These are phyloP conservation scores for Pogonus chalceus DNA, from an alignment of 1,140 invertebrate genomes.

Conservation along the genomic window DNA sequence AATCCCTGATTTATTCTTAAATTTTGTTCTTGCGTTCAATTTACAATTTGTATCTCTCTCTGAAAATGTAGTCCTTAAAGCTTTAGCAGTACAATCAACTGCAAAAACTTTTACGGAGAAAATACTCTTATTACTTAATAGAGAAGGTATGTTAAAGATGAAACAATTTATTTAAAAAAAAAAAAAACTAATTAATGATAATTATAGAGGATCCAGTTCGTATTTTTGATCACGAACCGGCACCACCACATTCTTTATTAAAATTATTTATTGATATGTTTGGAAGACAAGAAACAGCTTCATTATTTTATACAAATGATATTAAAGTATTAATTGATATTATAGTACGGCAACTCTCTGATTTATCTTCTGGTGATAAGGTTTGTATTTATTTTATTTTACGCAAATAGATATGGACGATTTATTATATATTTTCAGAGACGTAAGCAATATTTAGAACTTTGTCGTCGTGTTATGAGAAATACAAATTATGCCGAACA, in stretches of 20 bases:
- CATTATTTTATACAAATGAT: conserved; percentile 88
- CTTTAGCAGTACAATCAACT: conserved; percentile 54
- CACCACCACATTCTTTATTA: conserved; percentile 70
- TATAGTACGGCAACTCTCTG: conserved; percentile 74
- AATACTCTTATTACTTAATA: conserved; percentile 72
- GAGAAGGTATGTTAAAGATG: conserved; percentile 58
- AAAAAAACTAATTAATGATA: conserved; percentile 4
- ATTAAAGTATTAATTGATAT: conserved; percentile 88
- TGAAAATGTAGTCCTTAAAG: conserved; percentile 67
- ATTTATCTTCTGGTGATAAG: conserved; percentile 77
- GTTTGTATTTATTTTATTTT: conserved; percentile 40
- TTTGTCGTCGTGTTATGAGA: conserved; percentile 64
- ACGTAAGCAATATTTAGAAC: conserved; percentile 61
- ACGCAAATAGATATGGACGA: not conserved
- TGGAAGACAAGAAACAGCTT: conserved; percentile 59
- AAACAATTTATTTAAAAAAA: not conserved
- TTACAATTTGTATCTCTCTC: conserved; percentile 59
- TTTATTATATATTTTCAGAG: conserved; percentile 40
- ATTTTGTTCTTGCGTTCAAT: conserved; percentile 77
- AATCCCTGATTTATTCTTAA: conserved; percentile 73
- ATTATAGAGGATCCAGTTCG: conserved; percentile 74
- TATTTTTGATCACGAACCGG: conserved; percentile 71
- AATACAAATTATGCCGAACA: conserved; percentile 68
- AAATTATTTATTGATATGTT: conserved; percentile 84
- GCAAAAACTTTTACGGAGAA: conserved; percentile 86